Evolutionary conservation across 2,888 invertebrate species (phyloP).

Genomic region (Tetheella fluctuosa): DNA sequence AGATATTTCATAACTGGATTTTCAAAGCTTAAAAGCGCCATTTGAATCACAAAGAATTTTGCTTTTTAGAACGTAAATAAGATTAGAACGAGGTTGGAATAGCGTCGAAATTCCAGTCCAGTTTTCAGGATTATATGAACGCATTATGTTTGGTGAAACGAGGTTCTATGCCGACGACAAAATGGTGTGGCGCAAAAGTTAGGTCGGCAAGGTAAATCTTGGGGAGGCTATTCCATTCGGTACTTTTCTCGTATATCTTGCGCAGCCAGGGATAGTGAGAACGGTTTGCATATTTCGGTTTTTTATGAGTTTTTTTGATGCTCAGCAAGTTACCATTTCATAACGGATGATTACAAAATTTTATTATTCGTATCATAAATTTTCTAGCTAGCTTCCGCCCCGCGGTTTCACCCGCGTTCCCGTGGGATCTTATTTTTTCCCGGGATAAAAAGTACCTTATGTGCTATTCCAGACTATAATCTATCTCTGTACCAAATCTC

Average conservation of each 20-base stretch:
- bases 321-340: background rate
- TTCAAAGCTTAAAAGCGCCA: background rate
- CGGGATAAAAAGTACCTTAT: too few species aligned
- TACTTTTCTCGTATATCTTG: background rate
- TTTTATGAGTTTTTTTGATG: background rate
- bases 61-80: background rate
- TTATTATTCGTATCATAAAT: too few species aligned
- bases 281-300: background rate
- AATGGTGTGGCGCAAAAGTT: conserved; percentile 1
- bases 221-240: background rate
- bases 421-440: too few species aligned
- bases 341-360: too few species aligned
- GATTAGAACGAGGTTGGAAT: background rate
- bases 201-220: conserved; percentile 11
- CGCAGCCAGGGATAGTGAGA: background rate
- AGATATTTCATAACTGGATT: background rate
- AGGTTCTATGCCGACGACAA: conserved; percentile 2
- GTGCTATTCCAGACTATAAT: too few species aligned
- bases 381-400: too few species aligned
- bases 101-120: background rate
- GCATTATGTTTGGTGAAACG: background rate
- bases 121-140: background rate
- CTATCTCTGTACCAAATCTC: too few species aligned
- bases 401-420: too few species aligned
- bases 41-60: conserved; percentile 4